Percentiles rank a stretch among this genome's conserved stretches.
These are phyloP conservation scores for Drepanosiphum platanoidis DNA, from an alignment of 2,888 invertebrate genomes.

Conservation along the genomic window DNA sequence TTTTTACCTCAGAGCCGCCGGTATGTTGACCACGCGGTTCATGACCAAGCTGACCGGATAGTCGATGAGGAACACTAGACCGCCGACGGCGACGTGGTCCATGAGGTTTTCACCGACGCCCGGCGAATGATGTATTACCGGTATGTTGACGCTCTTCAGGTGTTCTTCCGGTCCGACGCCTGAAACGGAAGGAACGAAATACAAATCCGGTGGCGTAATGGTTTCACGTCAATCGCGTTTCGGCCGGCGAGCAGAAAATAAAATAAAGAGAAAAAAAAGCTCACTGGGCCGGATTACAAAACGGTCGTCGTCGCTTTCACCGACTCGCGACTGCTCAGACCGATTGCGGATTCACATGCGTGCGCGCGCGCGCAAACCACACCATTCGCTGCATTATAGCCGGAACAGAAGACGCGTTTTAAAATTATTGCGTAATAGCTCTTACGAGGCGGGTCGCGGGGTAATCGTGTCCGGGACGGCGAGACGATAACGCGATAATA, in stretches of 20 bases:
- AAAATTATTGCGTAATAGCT: no score
- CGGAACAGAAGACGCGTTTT: no score
- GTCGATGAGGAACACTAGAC: conserved; percentile 82
- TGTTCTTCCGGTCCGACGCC: conserved; percentile 86
- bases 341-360: conserved; percentile 25
- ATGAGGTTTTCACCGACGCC: conserved; percentile 89
- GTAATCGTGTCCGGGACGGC: no score
- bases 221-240: conserved; percentile 4
- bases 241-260: conserved; percentile 2
- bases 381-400: no score
- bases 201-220: conserved; percentile 27
- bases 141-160: conserved; percentile 76
- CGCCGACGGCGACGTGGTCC: conserved; percentile 90
- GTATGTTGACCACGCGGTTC: conserved; percentile 83
- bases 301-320: conserved; percentile 47
- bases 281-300: conserved; percentile 52
- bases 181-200: no score
- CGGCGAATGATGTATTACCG: conserved; percentile 79
- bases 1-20: conserved; percentile 75
- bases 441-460: no score
- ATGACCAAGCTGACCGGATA: conserved; percentile 83
- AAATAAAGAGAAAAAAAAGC: no score
- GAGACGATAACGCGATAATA: no score
- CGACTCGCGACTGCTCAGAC: background rate
- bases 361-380: conserved; percentile 40